A percentile compares a stretch with the other conserved stretches of the same genome.
phyloP scores from a whole-genome alignment of 2,113 vertebrate species.

The Lagopus muta region DNA sequence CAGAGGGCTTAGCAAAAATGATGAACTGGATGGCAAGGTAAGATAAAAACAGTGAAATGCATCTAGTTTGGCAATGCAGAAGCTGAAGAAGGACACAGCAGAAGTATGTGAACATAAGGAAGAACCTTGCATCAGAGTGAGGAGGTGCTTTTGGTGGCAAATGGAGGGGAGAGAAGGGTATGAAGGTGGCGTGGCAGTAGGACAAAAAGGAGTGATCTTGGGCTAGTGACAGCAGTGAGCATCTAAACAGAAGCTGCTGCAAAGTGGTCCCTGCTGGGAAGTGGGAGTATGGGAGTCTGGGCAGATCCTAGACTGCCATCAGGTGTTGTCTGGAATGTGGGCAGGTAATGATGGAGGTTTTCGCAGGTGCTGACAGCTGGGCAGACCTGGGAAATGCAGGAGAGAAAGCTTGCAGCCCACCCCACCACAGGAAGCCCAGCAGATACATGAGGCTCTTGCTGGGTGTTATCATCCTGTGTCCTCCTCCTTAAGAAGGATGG shows the following conservation, averaged over 20 bases:
- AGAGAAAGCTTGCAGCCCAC: neutral
- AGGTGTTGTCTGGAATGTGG: conserved; percentile 40
- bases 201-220: neutral
- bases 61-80: accelerated
- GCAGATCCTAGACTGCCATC: conserved; percentile 5
- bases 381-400: conserved; percentile 25
- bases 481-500: neutral
- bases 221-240: neutral
- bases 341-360: conserved; percentile 35
- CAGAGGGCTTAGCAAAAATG: neutral
- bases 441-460: neutral
- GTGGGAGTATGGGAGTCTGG: neutral
- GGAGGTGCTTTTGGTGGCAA: neutral
- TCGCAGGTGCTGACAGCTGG: neutral
- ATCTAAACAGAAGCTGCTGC: neutral
- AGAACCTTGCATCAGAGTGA: neutral
- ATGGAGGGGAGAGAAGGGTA: neutral
- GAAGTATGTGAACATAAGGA: accelerated
- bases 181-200: neutral
- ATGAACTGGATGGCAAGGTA: neutral
- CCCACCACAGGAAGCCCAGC: neutral
- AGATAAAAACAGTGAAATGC: neutral
- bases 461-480: neutral
- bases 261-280: neutral
- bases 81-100: accelerated